Conservation (phyloP, 2,888 invertebrate species). For the Lypha dubia region DNA sequence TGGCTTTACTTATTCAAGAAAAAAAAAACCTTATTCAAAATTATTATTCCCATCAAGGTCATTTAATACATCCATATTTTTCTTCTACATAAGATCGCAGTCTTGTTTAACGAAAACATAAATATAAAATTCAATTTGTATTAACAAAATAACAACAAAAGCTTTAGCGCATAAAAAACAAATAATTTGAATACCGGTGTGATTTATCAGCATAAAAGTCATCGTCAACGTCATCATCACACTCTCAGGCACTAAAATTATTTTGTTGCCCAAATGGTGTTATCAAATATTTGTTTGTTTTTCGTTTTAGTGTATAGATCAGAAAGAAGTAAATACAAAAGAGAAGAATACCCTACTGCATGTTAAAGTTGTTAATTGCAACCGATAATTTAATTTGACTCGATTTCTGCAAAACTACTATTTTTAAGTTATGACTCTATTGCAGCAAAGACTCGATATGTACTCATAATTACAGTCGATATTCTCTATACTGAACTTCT, state of each 20-base stretch:
- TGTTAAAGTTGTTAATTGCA: too few species aligned
- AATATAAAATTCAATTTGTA: slow-evolving; percentile 24
- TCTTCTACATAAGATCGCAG: neutral
- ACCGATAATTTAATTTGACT: too few species aligned
- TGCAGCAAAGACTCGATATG: too few species aligned
- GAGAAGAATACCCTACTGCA: neutral
- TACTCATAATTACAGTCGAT: too few species aligned
- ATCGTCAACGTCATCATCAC: slow-evolving; percentile 11
- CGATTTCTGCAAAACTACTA: neutral
- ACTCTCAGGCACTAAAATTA: neutral
- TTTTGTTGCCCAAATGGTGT: neutral
- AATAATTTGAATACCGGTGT: neutral
- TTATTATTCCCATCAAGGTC: slow-evolving; percentile 47
- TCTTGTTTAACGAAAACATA: slow-evolving; percentile 6
- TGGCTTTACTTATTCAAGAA: slow-evolving; percentile 1
- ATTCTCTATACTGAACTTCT: too few species aligned
- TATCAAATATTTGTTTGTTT: slow-evolving; percentile 28
- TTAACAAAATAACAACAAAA: slow-evolving; percentile 25
- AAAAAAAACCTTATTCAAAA: slow-evolving; percentile 27
- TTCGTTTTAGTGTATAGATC: slow-evolving; percentile 34
- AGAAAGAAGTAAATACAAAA: neutral
- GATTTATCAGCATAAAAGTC: neutral
- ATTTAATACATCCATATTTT: neutral
- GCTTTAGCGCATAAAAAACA: neutral
- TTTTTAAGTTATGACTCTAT: too few species aligned